Percentiles rank a stretch among this genome's conserved stretches.
Conservation (phyloP, 2,797 vertebrate species). For the Pantherophis vulpinus region DNA sequence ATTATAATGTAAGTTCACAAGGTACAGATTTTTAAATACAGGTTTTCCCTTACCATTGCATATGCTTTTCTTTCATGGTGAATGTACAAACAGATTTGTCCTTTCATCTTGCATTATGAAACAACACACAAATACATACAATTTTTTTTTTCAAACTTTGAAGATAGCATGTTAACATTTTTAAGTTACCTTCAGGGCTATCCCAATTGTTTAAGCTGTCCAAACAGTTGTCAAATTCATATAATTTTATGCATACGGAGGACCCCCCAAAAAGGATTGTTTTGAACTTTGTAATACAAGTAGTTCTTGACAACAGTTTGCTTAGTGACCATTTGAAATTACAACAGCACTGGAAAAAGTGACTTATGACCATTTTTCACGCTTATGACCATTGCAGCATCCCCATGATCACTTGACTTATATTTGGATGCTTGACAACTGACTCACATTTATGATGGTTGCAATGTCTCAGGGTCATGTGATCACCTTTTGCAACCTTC, state of each 20-base stretch:
- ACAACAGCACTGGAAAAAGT: background rate
- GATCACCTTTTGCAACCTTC: too few species aligned
- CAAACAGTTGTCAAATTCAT: background rate
- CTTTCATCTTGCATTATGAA: background rate
- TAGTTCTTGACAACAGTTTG: background rate
- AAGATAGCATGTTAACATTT: constrained; percentile 6
- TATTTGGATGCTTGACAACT: too few species aligned
- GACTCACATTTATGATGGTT: too few species aligned
- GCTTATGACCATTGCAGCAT: too few species aligned
- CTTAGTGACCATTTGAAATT: background rate
- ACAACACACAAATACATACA: background rate
- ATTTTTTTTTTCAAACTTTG: background rate
- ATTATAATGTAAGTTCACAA: background rate
- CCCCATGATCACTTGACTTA: too few species aligned
- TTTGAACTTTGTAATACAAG: background rate
- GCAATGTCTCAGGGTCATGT: too few species aligned
- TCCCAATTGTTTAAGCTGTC: background rate
- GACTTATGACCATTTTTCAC: too few species aligned
- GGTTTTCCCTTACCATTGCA: background rate
- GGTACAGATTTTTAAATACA: constrained; percentile 11
- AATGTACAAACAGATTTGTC: background rate
- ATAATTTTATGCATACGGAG: background rate
- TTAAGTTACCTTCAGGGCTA: background rate
- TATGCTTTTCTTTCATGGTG: background rate
- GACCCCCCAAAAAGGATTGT: background rate